Evolutionary conservation across 1,140 invertebrate species (phyloP).

Genomic region (Thereuonema tuberculata): DNA sequence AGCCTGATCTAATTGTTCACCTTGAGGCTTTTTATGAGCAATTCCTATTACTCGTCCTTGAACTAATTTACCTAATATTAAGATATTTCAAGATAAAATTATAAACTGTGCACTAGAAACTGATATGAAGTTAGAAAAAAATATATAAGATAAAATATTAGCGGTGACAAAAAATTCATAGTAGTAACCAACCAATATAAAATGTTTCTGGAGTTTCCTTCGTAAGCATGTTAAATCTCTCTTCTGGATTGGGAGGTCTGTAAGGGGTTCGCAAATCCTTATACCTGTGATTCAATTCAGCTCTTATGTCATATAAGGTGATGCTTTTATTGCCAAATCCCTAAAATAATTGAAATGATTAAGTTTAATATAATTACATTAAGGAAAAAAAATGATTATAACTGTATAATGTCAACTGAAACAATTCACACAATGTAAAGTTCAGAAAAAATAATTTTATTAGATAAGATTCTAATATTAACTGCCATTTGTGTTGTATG

Average conservation of each 20-base stretch:
- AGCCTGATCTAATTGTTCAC: slow-evolving; percentile 85
- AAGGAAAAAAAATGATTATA: not conserved
- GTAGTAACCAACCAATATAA: slow-evolving; percentile 61
- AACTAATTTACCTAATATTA: slow-evolving; percentile 38
- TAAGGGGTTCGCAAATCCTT: slow-evolving; percentile 81
- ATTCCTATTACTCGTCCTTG: slow-evolving; percentile 31
- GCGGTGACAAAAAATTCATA: not conserved
- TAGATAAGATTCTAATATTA: too few relatives aligned
- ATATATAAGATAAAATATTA: too few relatives aligned
- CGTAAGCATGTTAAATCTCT: slow-evolving; percentile 86
- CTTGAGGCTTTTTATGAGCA: slow-evolving; percentile 72
- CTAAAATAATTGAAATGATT: slow-evolving; percentile 25
- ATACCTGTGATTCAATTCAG: slow-evolving; percentile 88
- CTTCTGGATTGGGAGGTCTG: slow-evolving; percentile 61
- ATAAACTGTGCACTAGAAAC: too few relatives aligned
- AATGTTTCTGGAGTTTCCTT: slow-evolving; percentile 94
- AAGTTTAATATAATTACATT: not conserved
- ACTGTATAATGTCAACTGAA: too few relatives aligned
- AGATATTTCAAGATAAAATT: slow-evolving; percentile 11
- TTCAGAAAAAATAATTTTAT: too few relatives aligned
- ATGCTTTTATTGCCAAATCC: slow-evolving; percentile 94
- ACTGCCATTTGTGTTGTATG: too few relatives aligned
- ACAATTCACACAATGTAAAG: too few relatives aligned
- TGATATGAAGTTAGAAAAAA: slow-evolving; percentile 43
- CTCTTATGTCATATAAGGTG: slow-evolving; percentile 92